These are phyloP conservation scores for Morinoia aosen DNA, from an alignment of 2,888 invertebrate genomes.

Conservation along the genomic window DNA sequence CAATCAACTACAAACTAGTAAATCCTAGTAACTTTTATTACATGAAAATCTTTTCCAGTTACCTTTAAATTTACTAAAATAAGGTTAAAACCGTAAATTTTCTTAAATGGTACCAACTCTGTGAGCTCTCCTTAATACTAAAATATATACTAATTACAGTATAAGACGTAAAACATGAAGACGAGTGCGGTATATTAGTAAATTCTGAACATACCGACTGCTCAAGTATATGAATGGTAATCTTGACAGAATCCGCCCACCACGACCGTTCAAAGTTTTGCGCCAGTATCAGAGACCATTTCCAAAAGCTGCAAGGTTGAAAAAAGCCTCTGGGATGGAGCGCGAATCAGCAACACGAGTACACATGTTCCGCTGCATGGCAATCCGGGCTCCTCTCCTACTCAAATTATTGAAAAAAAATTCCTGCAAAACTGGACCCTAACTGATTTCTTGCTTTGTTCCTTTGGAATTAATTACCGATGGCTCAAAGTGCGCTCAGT, in stretches of 20 bases:
- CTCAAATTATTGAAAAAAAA: background rate
- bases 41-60: background rate
- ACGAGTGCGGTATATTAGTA: background rate
- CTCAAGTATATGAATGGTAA: background rate
- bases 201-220: background rate
- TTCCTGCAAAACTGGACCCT: background rate
- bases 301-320: background rate
- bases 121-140: background rate
- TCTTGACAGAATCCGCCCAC: background rate
- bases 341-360: background rate
- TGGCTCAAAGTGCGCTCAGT: too few relatives aligned
- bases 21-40: background rate
- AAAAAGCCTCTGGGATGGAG: background rate
- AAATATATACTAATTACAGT: background rate
- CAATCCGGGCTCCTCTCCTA: background rate
- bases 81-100: background rate
- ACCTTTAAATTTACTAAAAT: background rate
- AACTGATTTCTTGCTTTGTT: background rate
- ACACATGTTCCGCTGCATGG: background rate
- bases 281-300: background rate
- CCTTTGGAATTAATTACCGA: too few relatives aligned
- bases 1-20: background rate
- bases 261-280: background rate
- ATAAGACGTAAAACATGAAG: background rate
- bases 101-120: background rate